Evolutionary conservation across 2,888 invertebrate genomes (phyloP).

Genomic region (Magallana nippona): DNA sequence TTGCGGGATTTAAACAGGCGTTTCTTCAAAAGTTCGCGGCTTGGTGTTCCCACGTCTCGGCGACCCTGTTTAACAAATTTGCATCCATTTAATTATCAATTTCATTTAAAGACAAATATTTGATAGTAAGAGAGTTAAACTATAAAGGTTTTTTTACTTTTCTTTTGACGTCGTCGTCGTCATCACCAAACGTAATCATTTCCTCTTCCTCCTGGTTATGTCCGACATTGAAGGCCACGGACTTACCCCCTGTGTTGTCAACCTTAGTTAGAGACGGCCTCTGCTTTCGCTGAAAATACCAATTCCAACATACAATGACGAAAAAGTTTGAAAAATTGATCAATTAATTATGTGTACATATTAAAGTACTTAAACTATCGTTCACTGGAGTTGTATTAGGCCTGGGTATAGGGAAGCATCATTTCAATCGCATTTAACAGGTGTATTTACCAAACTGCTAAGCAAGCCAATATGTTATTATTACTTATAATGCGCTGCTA

Average conservation of each 20-base stretch:
- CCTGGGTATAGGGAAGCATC: no score
- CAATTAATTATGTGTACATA: no score
- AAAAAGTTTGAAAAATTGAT: no score
- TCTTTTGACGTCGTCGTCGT: slow-evolving; percentile 26
- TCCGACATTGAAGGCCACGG: slow-evolving; percentile 33
- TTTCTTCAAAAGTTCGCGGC: slow-evolving; percentile 53
- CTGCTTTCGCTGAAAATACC: slow-evolving; percentile 4
- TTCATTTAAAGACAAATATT: no score
- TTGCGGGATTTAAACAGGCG: slow-evolving; percentile 53
- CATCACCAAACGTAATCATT: slow-evolving; percentile 26
- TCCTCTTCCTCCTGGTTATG: slow-evolving; percentile 7
- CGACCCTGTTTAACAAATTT: slow-evolving; percentile 51
- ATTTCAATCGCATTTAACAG: no score
- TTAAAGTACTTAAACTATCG: no score
- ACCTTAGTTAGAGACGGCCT: background rate
- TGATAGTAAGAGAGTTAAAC: background rate
- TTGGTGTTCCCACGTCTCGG: slow-evolving; percentile 51
- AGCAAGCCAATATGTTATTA: no score
- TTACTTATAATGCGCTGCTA: no score
- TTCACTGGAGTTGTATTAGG: no score
- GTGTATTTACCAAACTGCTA: no score
- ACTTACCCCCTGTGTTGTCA: slow-evolving; percentile 32
- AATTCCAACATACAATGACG: no score
- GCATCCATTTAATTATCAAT: background rate
- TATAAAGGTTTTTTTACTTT: background rate